These are phyloP conservation scores for Pica pica DNA, from an alignment of 2,113 vertebrate species.

Conservation along the genomic window DNA sequence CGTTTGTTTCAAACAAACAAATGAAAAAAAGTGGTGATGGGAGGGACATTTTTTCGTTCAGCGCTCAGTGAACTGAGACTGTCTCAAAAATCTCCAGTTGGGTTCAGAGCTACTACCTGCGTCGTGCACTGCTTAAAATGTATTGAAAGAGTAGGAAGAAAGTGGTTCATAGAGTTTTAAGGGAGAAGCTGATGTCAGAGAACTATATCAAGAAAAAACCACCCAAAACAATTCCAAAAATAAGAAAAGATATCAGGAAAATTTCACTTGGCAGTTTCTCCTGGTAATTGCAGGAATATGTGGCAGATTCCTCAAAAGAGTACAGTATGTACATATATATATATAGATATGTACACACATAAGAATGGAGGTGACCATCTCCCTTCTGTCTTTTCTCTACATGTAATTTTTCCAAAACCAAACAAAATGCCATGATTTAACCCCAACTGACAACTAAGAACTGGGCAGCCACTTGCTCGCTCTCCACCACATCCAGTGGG, in stretches of 20 bases:
- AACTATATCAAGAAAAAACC: not conserved
- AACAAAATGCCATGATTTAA: not conserved
- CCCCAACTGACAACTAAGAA: not conserved
- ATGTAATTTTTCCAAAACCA: not conserved
- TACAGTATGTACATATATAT: not conserved
- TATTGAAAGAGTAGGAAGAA: not conserved
- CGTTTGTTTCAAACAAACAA: conserved; percentile 44
- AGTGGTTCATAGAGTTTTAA: not conserved
- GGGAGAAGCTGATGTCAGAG: not conserved
- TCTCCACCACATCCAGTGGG: accelerated
- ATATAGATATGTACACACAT: not conserved
- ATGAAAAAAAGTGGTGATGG: not conserved
- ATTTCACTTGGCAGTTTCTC: not conserved
- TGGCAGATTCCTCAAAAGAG: not conserved
- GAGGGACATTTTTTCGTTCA: not conserved
- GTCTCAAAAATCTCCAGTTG: conserved; percentile 20
- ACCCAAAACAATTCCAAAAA: not conserved
- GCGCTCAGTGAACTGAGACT: conserved; percentile 30
- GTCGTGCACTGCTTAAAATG: not conserved
- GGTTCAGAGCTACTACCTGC: conserved; percentile 4
- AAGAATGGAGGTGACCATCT: not conserved
- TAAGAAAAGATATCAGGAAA: not conserved
- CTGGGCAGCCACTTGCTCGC: accelerated
- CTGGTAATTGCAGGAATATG: not conserved
- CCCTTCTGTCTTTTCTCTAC: not conserved